Percentiles rank a stretch among this genome's conserved stretches.
Evolutionary conservation across 2,113 vertebrate genomes (phyloP).

Genomic region (Eclectus roratus): DNA sequence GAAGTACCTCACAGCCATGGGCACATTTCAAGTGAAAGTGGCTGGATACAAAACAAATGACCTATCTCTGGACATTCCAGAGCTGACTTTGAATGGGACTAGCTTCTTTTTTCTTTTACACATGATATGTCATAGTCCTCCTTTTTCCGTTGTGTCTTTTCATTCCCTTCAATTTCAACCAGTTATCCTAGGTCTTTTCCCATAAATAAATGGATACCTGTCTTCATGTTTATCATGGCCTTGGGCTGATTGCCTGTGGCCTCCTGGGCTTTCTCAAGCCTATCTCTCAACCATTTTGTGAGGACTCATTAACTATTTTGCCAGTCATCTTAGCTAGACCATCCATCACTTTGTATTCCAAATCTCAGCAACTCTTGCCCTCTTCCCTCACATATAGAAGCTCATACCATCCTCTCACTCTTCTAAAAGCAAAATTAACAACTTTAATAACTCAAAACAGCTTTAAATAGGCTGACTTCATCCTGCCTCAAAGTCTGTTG

Average conservation of each 20-base stretch:
- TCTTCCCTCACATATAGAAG: accelerated
- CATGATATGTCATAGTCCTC: background rate
- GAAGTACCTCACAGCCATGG: background rate
- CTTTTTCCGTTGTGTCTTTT: background rate
- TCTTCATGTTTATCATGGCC: background rate
- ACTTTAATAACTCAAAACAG: background rate
- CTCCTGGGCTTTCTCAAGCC: background rate
- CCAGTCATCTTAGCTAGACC: background rate
- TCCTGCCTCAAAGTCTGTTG: background rate
- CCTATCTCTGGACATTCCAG: background rate
- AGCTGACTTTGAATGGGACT: background rate
- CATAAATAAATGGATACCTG: background rate
- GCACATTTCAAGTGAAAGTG: background rate
- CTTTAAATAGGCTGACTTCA: background rate
- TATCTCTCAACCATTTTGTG: background rate
- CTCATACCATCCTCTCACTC: background rate
- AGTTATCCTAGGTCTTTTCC: background rate
- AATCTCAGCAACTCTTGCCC: background rate
- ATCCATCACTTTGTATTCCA: background rate
- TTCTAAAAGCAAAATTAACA: background rate
- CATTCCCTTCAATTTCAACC: background rate
- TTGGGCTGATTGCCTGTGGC: background rate
- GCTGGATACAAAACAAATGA: background rate
- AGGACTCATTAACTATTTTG: background rate
- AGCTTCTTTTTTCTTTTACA: background rate